Evolutionary conservation across 2,888 invertebrate species (phyloP).

Genomic region (Leptodirus hochenwartii): DNA sequence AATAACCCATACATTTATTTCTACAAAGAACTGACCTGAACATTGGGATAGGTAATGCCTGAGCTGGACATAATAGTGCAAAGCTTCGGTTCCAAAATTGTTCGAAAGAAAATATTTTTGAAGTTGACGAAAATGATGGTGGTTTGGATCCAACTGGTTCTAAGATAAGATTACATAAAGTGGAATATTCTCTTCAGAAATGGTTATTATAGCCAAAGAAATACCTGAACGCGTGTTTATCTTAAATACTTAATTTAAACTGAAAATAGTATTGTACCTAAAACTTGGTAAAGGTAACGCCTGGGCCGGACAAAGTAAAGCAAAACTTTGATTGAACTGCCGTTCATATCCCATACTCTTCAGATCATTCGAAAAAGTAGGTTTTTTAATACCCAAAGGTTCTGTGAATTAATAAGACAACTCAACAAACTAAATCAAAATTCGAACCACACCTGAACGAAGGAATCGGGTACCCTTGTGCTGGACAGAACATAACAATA

Average conservation of each 20-base stretch:
- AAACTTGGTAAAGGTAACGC: constrained; percentile 50
- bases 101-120: constrained; percentile 28
- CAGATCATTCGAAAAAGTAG: constrained; percentile 39
- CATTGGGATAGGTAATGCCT: constrained; percentile 44
- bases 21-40: constrained; percentile 15
- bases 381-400: constrained; percentile 45
- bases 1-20: constrained; percentile 3
- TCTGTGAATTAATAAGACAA: constrained; percentile 26
- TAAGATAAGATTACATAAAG: no score
- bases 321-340: constrained; percentile 36
- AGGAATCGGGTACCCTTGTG: constrained; percentile 37
- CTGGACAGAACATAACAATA: constrained; percentile 30
- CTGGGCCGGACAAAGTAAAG: constrained; percentile 51
- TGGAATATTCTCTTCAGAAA: no score
- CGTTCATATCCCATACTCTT: constrained; percentile 41
- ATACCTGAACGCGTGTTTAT: no score
- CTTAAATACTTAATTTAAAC: no score
- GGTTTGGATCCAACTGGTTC: constrained; percentile 34
- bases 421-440: no score
- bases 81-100: constrained; percentile 41
- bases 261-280: no score
- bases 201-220: no score
- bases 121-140: constrained; percentile 28
- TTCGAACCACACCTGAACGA: background rate
- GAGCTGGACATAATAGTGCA: constrained; percentile 56